phyloP scores from a whole-genome alignment of 1,140 invertebrate genomes.

The Lysiphlebus fabarum region DNA sequence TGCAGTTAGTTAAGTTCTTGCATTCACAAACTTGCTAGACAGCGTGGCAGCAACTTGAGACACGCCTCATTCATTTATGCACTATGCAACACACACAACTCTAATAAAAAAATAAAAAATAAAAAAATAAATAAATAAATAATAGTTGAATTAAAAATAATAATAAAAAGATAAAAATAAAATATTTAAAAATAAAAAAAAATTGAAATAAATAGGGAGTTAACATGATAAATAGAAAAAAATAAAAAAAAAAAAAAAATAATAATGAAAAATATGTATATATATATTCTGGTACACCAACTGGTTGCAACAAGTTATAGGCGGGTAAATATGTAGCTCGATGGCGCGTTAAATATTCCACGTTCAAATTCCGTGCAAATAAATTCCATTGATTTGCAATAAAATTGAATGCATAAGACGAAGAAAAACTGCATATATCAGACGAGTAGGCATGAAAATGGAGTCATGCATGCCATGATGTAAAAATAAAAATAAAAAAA shows the following conservation, averaged over 20 bases:
- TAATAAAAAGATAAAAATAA: not conserved
- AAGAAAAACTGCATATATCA: conserved; percentile 17
- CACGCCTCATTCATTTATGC: not conserved
- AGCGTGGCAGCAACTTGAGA: conserved; percentile 14
- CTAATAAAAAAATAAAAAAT: not conserved
- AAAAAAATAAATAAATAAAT: not conserved
- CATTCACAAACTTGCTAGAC: conserved; percentile 14
- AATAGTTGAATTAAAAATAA: not conserved
- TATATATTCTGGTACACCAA: too few relatives aligned
- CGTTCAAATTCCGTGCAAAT: conserved; percentile 14
- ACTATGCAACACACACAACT: not conserved
- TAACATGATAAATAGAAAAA: too few relatives aligned
- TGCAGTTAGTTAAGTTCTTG: not conserved
- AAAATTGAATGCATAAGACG: conserved; percentile 25
- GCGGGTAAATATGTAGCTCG: conserved; percentile 5
- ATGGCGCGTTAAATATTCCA: conserved; percentile 16
- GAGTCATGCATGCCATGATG: too few relatives aligned
- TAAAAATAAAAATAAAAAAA: not conserved
- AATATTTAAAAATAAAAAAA: not conserved
- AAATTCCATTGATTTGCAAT: conserved; percentile 15
- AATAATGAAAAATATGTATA: too few relatives aligned
- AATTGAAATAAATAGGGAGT: conserved; percentile 7
- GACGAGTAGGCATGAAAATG: conserved; percentile 21
- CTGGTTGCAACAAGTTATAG: too few relatives aligned
- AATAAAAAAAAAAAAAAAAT: too few relatives aligned